Percentiles rank a stretch among this genome's conserved stretches.
Conservation (phyloP, 2,888 invertebrate genomes). For the Heliconius ethilla region DNA sequence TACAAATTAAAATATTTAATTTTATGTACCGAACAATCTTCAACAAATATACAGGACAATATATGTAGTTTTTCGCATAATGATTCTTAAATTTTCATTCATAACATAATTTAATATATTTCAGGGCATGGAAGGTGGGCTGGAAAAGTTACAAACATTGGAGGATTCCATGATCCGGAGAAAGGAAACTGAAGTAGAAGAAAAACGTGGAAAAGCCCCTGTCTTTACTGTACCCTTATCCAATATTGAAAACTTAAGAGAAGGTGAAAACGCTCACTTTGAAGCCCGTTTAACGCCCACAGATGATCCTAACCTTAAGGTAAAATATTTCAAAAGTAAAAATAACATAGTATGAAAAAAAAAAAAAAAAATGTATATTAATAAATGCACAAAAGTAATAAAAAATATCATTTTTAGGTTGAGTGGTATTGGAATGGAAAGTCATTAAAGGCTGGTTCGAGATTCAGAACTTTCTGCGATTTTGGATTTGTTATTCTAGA, state of each 20-base stretch:
- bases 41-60: not conserved
- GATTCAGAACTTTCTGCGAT: conserved; percentile 98
- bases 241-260: conserved; percentile 92
- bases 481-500: conserved; percentile 98
- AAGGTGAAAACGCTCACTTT: conserved; percentile 95
- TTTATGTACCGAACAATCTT: not conserved
- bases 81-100: not conserved
- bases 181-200: conserved; percentile 87
- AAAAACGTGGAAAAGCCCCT: conserved; percentile 92
- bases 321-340: conserved; percentile 50
- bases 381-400: not conserved
- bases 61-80: no score
- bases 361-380: not conserved
- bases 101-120: conserved; percentile 43
- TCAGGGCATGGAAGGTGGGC: conserved; percentile 95
- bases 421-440: conserved; percentile 98
- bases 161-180: conserved; percentile 93
- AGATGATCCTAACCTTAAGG: conserved; percentile 93
- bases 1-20: not conserved
- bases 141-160: conserved; percentile 95
- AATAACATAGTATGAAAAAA: not conserved
- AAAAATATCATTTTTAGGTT: conserved; percentile 75
- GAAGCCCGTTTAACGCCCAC: conserved; percentile 94
- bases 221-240: conserved; percentile 94
- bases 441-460: conserved; percentile 92